Evolutionary conservation across 64 coral and sea anemone species (phyloP).

Genomic region (Astreopora myriophthalma): DNA sequence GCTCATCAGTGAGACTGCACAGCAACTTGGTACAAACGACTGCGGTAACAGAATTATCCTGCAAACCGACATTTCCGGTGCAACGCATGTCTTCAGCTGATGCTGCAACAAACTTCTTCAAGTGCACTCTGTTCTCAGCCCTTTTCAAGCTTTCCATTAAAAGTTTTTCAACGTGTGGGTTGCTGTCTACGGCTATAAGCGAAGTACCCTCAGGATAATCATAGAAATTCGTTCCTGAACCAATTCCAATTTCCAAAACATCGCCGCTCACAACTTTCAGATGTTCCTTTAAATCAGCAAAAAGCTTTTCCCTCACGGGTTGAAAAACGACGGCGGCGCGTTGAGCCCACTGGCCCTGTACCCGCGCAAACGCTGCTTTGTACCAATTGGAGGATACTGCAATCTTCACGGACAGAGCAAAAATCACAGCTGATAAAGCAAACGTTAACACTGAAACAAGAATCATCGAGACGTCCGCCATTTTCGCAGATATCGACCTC

Average conservation of each 20-base stretch:
- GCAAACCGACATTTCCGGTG: not conserved
- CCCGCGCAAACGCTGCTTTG: constrained; percentile 1
- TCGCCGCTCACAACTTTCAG: constrained; percentile 8
- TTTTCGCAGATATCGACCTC: too few species aligned
- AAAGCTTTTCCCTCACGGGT: constrained; percentile 1
- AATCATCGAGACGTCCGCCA: not conserved
- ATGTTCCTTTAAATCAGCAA: not conserved
- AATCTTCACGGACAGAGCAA: not conserved
- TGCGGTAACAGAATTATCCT: constrained; percentile 32
- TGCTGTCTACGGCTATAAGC: constrained; percentile 42
- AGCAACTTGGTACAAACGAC: constrained; percentile 32
- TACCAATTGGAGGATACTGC: not conserved
- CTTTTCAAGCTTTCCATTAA: not conserved
- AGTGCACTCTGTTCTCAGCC: not conserved
- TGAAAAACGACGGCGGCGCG: not conserved
- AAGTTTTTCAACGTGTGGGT: not conserved
- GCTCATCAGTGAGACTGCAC: constrained; percentile 18
- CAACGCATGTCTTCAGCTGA: constrained; percentile 39
- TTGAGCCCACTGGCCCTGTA: not conserved
- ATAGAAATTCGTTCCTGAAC: constrained; percentile 49
- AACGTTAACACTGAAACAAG: not conserved
- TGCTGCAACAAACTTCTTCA: constrained; percentile 46
- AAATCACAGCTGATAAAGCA: not conserved
- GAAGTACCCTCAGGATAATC: constrained; percentile 53
- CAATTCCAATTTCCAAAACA: constrained; percentile 59